phyloP scores from a whole-genome alignment of 2,888 invertebrate genomes.

The Meandrusa payeni region DNA sequence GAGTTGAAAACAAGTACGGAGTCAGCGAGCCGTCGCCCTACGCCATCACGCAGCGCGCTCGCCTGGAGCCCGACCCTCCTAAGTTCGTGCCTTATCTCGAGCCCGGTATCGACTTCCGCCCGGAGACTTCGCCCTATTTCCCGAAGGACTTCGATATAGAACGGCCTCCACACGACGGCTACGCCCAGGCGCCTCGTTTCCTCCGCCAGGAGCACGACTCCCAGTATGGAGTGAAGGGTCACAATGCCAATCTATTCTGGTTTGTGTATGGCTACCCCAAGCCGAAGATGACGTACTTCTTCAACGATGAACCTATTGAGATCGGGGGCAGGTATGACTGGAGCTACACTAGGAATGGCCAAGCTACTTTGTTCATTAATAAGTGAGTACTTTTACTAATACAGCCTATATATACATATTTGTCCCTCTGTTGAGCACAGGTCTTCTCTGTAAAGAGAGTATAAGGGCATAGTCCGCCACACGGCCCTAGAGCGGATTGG shows the following conservation, averaged over 20 bases:
- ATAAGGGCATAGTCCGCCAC: too few species aligned
- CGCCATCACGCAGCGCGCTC: slow-evolving; percentile 89
- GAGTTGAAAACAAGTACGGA: slow-evolving; percentile 98
- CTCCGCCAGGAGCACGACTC: slow-evolving; percentile 92
- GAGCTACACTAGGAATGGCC: slow-evolving; percentile 94
- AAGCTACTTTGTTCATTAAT: slow-evolving; percentile 93
- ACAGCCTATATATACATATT: too few species aligned
- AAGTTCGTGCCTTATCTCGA: slow-evolving; percentile 90
- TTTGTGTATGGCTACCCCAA: slow-evolving; percentile 98
- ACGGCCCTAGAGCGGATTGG: too few species aligned
- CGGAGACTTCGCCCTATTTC: slow-evolving; percentile 92
- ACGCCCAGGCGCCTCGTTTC: slow-evolving; percentile 92
- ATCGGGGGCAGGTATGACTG: slow-evolving; percentile 92
- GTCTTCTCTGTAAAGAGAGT: too few species aligned
- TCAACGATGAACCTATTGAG: slow-evolving; percentile 90
- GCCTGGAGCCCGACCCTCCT: slow-evolving; percentile 89
- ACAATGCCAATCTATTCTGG: slow-evolving; percentile 94
- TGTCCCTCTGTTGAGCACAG: too few species aligned
- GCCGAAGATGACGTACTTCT: slow-evolving; percentile 94
- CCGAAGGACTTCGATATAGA: slow-evolving; percentile 96
- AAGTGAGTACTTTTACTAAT: slow-evolving; percentile 81
- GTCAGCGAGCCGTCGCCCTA: slow-evolving; percentile 97
- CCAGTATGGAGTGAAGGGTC: slow-evolving; percentile 95
- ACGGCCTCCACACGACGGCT: slow-evolving; percentile 91
- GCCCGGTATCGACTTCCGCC: slow-evolving; percentile 90